Evolutionary conservation across 2,888 invertebrate genomes (phyloP), one percentile per base, ranked within the genome.

Genomic region (Cynaeus angustus): DNA sequence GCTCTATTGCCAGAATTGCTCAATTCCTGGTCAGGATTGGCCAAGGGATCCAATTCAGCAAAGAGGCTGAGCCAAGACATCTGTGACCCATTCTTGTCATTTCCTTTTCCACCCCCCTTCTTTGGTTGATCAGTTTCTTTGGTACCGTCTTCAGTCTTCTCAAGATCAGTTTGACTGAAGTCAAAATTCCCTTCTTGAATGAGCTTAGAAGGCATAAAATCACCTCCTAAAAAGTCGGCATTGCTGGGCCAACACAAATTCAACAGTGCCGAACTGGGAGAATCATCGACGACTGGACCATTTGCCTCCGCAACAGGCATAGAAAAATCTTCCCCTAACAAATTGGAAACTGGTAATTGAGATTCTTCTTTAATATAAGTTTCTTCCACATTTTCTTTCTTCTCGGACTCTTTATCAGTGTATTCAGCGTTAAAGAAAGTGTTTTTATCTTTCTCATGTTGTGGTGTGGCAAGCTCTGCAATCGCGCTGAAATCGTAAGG

Each of bases 41-140:
- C 91, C 33, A 97, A 86, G 0, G 97, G 97, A 86, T 98, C 97
- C 67, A 98, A 85, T 84, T 97, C 97, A 38, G 97, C 94, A 86
- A 98, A 97, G 61, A 97, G 86, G 84, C 94, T 95, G 82, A 95
- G 91, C 97, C 97, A 98, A 9, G 84, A 83, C 72, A 85, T 80
- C 65, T 81, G 56, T 82, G 80, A 85, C 69, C 75, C 77, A 33
- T 74, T 75, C 66, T 75, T 79, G 3, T 71, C 73, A 53, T 71
- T 73, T 10, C 38, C 66, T 46, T 74, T 76, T 9, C 66, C 67
- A 37, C 72, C 61, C 37, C 56, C 58, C 59, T 50, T 64, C 46
- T 64, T 74, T 66, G 46, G 58, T 56, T 66, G 81, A 12, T 53
- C 13, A 5, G 26, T 79, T 68, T 65, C 77, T 77, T 74, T 58